Evolutionary conservation across 2,888 invertebrate genomes (phyloP).

Genomic region (Synergus japonicus): DNA sequence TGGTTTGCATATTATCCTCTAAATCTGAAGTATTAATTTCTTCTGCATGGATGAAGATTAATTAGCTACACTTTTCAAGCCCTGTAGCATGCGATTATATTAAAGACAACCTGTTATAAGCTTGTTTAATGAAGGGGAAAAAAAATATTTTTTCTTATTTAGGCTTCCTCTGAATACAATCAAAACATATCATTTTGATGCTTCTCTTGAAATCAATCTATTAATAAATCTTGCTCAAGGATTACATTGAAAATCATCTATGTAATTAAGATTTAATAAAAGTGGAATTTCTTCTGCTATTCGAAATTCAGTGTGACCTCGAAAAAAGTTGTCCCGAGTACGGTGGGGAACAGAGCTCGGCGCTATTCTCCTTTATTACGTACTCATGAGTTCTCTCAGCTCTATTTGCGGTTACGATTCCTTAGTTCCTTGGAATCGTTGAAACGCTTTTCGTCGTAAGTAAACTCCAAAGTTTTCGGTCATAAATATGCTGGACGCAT

Average conservation of each 20-base stretch:
- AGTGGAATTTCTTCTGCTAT: background rate
- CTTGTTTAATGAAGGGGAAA: background rate
- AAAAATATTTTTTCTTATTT: background rate
- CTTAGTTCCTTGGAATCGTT: conserved; percentile 42
- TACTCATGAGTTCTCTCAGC: conserved; percentile 33
- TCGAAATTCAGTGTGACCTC: background rate
- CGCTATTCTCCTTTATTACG: conserved; percentile 36
- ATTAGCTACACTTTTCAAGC: conserved; percentile 17
- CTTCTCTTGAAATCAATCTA: background rate
- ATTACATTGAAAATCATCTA: background rate
- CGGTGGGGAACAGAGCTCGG: conserved; percentile 11
- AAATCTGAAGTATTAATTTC: background rate
- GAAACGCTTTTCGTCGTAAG: conserved; percentile 56
- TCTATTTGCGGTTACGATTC: conserved; percentile 55
- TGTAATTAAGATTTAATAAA: background rate
- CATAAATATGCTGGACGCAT: conserved; percentile 70
- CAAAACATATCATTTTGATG: background rate
- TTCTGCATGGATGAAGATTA: background rate
- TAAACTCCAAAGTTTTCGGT: conserved; percentile 61
- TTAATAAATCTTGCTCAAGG: too few relatives aligned
- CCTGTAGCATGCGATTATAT: background rate
- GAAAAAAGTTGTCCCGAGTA: background rate
- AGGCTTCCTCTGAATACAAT: background rate
- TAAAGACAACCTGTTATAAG: background rate
- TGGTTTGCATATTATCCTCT: background rate